phyloP scores from a whole-genome alignment of 2,888 invertebrate species.

The Cryptocephalus moraei region DNA sequence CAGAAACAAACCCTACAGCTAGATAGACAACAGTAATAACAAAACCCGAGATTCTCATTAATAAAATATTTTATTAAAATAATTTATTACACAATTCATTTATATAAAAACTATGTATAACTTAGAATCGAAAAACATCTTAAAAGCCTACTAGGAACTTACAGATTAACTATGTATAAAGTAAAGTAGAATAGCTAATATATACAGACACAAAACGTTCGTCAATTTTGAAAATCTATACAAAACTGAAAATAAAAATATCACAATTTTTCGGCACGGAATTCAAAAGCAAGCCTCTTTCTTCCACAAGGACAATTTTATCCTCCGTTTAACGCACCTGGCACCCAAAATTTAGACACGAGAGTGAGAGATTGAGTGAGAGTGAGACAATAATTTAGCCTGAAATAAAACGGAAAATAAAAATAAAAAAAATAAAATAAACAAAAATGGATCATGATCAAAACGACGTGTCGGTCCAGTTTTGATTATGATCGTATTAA shows the following conservation, averaged over 20 bases:
- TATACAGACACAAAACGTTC: slow-evolving; percentile 7
- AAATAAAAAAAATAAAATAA: slow-evolving; percentile 18
- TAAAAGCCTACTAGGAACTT: slow-evolving; percentile 25
- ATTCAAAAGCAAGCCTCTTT: slow-evolving; percentile 16
- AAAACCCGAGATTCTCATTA: no score
- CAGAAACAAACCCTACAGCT: no score
- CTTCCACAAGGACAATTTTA: slow-evolving; percentile 6
- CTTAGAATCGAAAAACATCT: slow-evolving; percentile 18
- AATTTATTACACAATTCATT: slow-evolving; percentile 22
- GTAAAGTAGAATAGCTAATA: slow-evolving; percentile 1
- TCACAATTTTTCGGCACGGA: slow-evolving; percentile 13
- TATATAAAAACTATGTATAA: slow-evolving; percentile 11
- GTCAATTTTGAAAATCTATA: slow-evolving; percentile 12
- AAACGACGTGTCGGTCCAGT: slow-evolving; percentile 5
- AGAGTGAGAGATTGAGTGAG: no score
- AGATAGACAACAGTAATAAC: no score
- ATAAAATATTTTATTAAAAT: slow-evolving; percentile 23
- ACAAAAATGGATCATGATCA: slow-evolving; percentile 9
- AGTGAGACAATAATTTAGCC: slow-evolving; percentile 14
- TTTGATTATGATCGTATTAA: slow-evolving; percentile 2
- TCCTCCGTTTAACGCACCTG: slow-evolving; percentile 8
- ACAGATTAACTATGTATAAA: slow-evolving; percentile 18
- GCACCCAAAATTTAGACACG: slow-evolving; percentile 18
- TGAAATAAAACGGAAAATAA: slow-evolving; percentile 22
- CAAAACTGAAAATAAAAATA: slow-evolving; percentile 13